Evolutionary conservation across 2,797 vertebrate genomes (phyloP), one percentile per base, ranked within the genome.

Genomic region (Notamacropus eugenii): DNA sequence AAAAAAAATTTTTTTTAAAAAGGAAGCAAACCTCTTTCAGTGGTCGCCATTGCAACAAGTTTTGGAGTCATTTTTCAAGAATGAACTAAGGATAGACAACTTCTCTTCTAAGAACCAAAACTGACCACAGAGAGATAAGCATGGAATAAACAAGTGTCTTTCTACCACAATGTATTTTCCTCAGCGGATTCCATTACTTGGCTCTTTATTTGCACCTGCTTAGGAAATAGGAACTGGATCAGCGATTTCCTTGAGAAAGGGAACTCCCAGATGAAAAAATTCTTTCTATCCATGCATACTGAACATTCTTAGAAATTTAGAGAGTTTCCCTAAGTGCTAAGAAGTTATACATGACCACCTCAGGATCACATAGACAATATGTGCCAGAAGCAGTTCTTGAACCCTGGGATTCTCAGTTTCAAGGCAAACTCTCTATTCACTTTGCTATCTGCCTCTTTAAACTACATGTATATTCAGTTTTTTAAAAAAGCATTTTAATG

Each of bases 401-500:
- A 62, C 31, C 67, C n/a, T 40, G 19, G n/a, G n/a, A 24, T 74
- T 74, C 19, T 40, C 22, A n/a, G n/a, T 40, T 24, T 74, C n/a
- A 74, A 74, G n/a, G 19, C 19, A 6, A 74, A 40, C n/a, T 74
- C n/a, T 74, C 67, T 40, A 10, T 40, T 74, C n/a, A 40, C 16
- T 74, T 74, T 74, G 2, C 67, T 22, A 74, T 8, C 31, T 40
- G n/a, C 67, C 19, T 40, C 19, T 74, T n/a, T 74, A 74, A 74
- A 74, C 67, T 74, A 40, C 19, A 40, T 74, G n/a, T 40, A 8
- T 6, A 40, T 74, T 40, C 22, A 74, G n/a, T 19, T 82, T 92
- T 94, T 93, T 34, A 55, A 91, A 55, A 97, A 96, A 95, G 67
- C 46, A 54, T 93, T 93, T 96, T 91, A 55, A 91, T 90, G 56